Conservation (phyloP, 2,113 vertebrate genomes). For the Micromys minutus region DNA sequence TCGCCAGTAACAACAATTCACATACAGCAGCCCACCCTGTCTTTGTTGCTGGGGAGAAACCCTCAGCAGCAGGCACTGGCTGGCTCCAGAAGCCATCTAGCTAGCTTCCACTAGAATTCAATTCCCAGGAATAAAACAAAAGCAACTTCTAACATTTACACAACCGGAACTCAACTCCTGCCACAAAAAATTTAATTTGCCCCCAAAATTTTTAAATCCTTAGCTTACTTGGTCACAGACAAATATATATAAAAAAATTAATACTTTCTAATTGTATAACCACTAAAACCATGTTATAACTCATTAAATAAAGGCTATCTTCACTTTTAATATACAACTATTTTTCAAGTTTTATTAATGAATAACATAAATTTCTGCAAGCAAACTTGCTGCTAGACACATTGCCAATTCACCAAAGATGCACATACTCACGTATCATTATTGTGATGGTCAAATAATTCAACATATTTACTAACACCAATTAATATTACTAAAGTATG, state of each 20-base stretch:
- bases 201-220: slow-evolving; percentile 37
- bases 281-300: slow-evolving; percentile 54
- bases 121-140: slow-evolving; percentile 44
- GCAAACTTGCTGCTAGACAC: slow-evolving; percentile 34
- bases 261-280: neutral
- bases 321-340: slow-evolving; percentile 12
- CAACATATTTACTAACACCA: neutral
- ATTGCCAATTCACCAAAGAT: slow-evolving; percentile 44
- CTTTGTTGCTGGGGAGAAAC: slow-evolving; percentile 70
- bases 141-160: slow-evolving; percentile 45
- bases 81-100: slow-evolving; percentile 80
- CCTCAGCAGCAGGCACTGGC: neutral
- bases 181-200: slow-evolving; percentile 40
- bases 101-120: slow-evolving; percentile 72
- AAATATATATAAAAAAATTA: slow-evolving; percentile 44
- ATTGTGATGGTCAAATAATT: slow-evolving; percentile 19
- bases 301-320: slow-evolving; percentile 46
- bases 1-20: slow-evolving; percentile 83
- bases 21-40: slow-evolving; percentile 81
- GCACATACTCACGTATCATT: slow-evolving; percentile 38
- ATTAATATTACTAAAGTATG: slow-evolving; percentile 10
- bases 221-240: slow-evolving; percentile 40
- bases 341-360: slow-evolving; percentile 60
- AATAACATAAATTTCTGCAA: slow-evolving; percentile 45
- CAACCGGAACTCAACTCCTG: slow-evolving; percentile 48